Evolutionary conservation across 2,888 invertebrate genomes (phyloP), one percentile per base, ranked within the genome.

Genomic region (Orchestes rusci): DNA sequence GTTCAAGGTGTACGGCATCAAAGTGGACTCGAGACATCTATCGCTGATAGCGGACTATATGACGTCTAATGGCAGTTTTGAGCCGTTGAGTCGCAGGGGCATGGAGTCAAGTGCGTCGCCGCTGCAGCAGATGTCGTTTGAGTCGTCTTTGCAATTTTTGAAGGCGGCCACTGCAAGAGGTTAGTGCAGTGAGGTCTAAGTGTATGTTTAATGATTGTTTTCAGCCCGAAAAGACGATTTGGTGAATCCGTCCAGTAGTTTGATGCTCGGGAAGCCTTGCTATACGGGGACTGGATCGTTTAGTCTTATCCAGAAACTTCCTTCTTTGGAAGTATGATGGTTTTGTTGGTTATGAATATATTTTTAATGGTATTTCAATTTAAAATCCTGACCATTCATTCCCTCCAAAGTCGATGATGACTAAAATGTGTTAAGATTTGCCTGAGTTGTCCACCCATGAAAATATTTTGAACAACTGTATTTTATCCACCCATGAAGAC

Each of bases 91-190:
- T 64, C 75, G 99, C 16, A 80, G 78, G 57, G 92, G 94, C 5
- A 91, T 99, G 81, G 84, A 85, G 56, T 78, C 81, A 36, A 87
- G 84, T n/a, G 76, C 91, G 0, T 97, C 97, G 1, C 93, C 96
- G 0, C 68, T 99, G 13, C 99, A 97, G 66, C 94, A 96, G 70
- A 97, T 99, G 89, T 92, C 91, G 1, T 99, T 96, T 63, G 99
- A 99, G 66, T 90, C 95, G 1, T 86, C 93, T 2, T 71, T 92
- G 49, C 78, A 78, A 53, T 96, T 95, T 65, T 70, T 99, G 52
- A 82, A 80, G 57, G 81, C 79, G 42, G 86, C 92, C 0, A 80
- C 86, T 0, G 67, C 83, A 3, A 68, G 71, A 60, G 80, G 82
- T 74, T 65, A 43, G 31, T 34, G 5, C 1, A n/a, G n/a, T n/a